Base-by-base conservation (phyloP, 2,888 invertebrate genomes). In the Pterostichus madidus region DNA sequence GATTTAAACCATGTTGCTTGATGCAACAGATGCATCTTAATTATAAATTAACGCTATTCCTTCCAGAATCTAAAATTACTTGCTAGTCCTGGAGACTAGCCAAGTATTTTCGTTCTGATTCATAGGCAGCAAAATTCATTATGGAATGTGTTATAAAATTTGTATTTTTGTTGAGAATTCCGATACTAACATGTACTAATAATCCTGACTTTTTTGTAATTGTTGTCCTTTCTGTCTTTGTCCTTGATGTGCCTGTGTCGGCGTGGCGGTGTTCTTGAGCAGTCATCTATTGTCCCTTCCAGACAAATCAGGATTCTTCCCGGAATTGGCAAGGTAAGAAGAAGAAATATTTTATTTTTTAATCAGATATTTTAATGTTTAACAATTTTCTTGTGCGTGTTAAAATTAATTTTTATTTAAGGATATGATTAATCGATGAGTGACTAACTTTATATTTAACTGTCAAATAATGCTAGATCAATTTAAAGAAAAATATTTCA, bases 251-350 rank as follows among this genome's bases (percentile, higher is more conserved):
- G 68, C 44, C 31, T 10, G 68, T 15, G 64, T 39, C 15, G 15
- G 7, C 39, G 44, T 71, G 39, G 32, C 13, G 35, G 24, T 64
- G 24, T 52, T n/a, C 75, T 32, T 52, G 59, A 35, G 13, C 77
- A 77, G 77, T 13, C 71, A 71, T 7, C 39, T 35, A 31, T 46
- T 84, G 87, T 87, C 85, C 89, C 90, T 84, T 89, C 90, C 84
- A 87, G 89, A 84, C 89, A 90, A 90, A 90, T 90, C 76, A 89
- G 90, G 86, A 88, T 90, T 82, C 87, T 90, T 53, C 90, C 91
- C 83, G 89, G 90, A 84, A 87, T 90, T 84, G 90, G 90, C 86
- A 90, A 90, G 89, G 91, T 90, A 88, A 90, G 90, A 44, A 24
- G 24, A 24, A 24, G 24, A 24, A 2, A 24, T 3, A 24, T 3